A percentile compares a stretch with the other conserved stretches of the same genome.
Evolutionary conservation across 1,140 invertebrate genomes (phyloP).

Genomic region (Battus philenor): DNA sequence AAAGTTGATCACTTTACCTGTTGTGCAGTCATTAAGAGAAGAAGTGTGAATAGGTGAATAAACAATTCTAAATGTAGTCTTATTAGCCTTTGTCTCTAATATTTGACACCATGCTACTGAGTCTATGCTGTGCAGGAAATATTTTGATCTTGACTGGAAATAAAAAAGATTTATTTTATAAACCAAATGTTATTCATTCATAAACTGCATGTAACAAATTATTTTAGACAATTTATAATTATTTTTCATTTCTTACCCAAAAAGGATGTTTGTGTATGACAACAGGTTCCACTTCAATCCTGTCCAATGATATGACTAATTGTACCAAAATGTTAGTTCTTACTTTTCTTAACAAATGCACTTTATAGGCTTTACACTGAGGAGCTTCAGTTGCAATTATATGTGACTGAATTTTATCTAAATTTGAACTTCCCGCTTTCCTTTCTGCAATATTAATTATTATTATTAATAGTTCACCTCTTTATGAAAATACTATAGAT

Average conservation of each 20-base stretch:
- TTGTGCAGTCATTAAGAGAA: conserved; percentile 38
- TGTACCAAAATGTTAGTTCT: conserved; percentile 88
- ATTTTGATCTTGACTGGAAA: conserved; percentile 70
- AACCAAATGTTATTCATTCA: conserved; percentile 9
- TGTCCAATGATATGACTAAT: conserved; percentile 91
- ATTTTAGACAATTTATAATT: too few relatives aligned
- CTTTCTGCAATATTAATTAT: conserved; percentile 24
- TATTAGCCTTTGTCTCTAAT: conserved; percentile 80
- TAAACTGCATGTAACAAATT: too few relatives aligned
- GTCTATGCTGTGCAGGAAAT: conserved; percentile 89
- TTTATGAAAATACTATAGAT: too few relatives aligned
- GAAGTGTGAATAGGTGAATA: conserved; percentile 69
- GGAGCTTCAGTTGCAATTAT: conserved; percentile 87
- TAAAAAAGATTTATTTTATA: conserved; percentile 15
- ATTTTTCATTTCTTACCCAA: conserved; percentile 72
- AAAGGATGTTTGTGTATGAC: conserved; percentile 83
- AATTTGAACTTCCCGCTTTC: conserved; percentile 22
- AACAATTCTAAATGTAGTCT: conserved; percentile 79
- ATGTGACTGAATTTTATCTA: conserved; percentile 79
- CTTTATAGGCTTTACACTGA: conserved; percentile 89
- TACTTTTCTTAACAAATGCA: conserved; percentile 87
- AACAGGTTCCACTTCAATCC: conserved; percentile 93
- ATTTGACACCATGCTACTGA: conserved; percentile 91
- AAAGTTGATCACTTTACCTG: too few relatives aligned
- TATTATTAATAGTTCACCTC: too few relatives aligned